A percentile compares a stretch with the other conserved stretches of the same genome.
These are phyloP conservation scores for Drosophila subquinaria DNA, from an alignment of 2,888 invertebrate species.

Conservation along the genomic window DNA sequence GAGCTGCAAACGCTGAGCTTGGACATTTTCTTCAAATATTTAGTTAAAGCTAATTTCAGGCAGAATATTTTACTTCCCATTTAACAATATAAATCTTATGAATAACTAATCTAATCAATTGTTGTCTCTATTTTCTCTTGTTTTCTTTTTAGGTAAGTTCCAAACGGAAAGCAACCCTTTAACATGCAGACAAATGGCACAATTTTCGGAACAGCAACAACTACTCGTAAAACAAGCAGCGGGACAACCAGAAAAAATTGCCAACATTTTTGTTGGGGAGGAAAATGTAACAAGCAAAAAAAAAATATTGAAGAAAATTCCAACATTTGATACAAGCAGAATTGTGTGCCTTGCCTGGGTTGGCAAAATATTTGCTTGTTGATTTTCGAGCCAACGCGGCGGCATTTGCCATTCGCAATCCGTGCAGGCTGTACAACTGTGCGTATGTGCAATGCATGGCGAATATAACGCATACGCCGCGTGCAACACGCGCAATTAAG, in stretches of 20 bases:
- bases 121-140: neutral
- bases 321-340: conserved; percentile 56
- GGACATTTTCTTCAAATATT: neutral
- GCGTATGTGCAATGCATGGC: conserved; percentile 68
- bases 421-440: conserved; percentile 39
- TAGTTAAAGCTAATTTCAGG: neutral
- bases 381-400: conserved; percentile 54
- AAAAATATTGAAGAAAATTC: conserved; percentile 41
- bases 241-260: conserved; percentile 45
- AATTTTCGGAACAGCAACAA: conserved; percentile 30
- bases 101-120: conserved; percentile 38
- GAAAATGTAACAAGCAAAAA: conserved; percentile 13
- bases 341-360: conserved; percentile 32
- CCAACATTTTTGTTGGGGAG: conserved; percentile 47
- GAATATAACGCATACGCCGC: conserved; percentile 71
- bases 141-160: conserved; percentile 60
- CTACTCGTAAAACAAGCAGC: conserved; percentile 17
- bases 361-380: conserved; percentile 64
- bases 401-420: conserved; percentile 14
- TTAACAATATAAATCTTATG: conserved; percentile 14
- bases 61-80: neutral
- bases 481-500: conserved; percentile 75
- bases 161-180: conserved; percentile 18
- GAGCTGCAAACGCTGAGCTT: neutral
- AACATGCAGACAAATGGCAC: conserved; percentile 50